Conservation (phyloP, 1,140 invertebrate species). For the Trichonephila inaurata region DNA sequence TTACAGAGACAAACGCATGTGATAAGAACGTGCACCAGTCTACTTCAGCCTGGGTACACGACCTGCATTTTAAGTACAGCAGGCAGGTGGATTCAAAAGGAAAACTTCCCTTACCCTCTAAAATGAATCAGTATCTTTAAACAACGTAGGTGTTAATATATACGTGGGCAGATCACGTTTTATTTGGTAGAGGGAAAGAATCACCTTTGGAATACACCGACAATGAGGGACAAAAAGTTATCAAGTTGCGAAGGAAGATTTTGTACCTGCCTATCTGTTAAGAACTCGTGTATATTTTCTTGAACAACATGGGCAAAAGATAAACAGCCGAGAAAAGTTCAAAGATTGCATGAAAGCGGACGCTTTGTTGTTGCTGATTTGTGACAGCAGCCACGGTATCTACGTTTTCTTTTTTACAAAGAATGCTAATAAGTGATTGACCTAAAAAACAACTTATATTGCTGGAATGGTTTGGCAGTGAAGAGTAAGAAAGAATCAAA, state of each 20-base stretch:
- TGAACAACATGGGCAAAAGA: conserved; percentile 11
- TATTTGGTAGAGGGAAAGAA: background rate
- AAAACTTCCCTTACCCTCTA: background rate
- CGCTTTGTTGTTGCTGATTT: background rate
- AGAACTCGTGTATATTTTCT: background rate
- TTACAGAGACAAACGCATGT: conserved; percentile 5
- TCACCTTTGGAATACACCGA: background rate
- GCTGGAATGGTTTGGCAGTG: no score
- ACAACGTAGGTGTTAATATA: background rate
- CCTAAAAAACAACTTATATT: background rate
- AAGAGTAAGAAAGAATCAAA: no score
- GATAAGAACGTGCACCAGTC: background rate
- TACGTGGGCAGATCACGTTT: conserved; percentile 49
- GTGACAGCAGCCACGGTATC: background rate
- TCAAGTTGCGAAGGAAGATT: background rate
- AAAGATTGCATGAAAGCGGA: conserved; percentile 4
- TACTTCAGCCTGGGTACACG: conserved; percentile 2
- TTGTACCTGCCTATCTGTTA: conserved; percentile 39
- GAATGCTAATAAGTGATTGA: background rate
- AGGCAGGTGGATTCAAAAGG: conserved; percentile 14
- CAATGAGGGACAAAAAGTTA: background rate
- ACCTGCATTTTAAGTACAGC: conserved; percentile 22
- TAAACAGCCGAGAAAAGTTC: conserved; percentile 28
- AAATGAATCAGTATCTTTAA: background rate
- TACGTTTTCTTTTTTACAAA: background rate